Evolutionary conservation across 2,797 vertebrate genomes (phyloP), one percentile per base, ranked within the genome.

Genomic region (Chiloscyllium punctatum): DNA sequence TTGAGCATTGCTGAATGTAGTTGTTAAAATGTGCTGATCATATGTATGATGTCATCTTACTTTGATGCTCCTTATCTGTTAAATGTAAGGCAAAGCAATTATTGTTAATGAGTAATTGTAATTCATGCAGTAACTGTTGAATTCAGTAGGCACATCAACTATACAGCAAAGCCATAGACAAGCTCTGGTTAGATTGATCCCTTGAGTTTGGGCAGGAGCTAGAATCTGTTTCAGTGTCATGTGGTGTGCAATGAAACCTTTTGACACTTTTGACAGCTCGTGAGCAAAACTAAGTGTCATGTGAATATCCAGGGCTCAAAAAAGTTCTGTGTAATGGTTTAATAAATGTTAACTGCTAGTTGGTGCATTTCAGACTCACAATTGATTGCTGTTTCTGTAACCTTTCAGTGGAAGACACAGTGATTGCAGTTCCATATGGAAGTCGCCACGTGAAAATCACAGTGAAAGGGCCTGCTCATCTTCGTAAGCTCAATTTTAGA

Each of bases 401-500:
- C 96, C 97, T 96, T 97, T 90, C 96, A 99, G 99, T 98, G 96
- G 96, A 99, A 97, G 98, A 99, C 97, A 98, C 97, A 0, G 97
- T 98, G 96, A 98, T 99, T 95, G 98, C 98, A 96, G 98, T 99
- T 68, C 98, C 98, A 0, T 96, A 98, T 96, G 98, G 99, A 96
- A 99, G 99, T 96, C 98, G 98, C 94, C 98, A 98, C 30, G 97
- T 99, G 97, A 97, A 98, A 96, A 98, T 99, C 96, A 98, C 97
- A 4, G 97, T 98, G 82, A 99, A 99, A 97, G 99, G 99, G 96
- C 98, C 98, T 16, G 98, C 98, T 94, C 97, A 97, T 95, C 98
- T 99, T 95, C 97, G 99, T 99, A 97, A 98, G 98, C 97, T 96
- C 66, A 96, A 95, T 48, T 95, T 96, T 96, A 95, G 96, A 16